A percentile compares a stretch with the other conserved stretches of the same genome.
Conservation (phyloP, 2,888 invertebrate genomes). For the Dorcus parallelipipedus region DNA sequence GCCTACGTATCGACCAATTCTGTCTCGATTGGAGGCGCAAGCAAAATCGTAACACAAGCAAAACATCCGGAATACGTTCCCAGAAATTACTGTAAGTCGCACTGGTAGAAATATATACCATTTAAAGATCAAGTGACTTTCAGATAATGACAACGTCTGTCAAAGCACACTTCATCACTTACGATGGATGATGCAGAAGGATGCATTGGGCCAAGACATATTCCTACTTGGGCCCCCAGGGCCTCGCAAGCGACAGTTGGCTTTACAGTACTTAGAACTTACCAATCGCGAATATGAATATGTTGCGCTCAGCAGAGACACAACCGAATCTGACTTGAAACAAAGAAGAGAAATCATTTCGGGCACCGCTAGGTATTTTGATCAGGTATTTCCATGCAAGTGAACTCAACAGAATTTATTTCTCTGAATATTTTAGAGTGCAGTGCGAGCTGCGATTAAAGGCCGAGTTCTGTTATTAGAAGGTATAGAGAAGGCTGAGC, state of each 20-base stretch:
- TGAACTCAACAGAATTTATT: slow-evolving; percentile 7
- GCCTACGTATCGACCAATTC: slow-evolving; percentile 51
- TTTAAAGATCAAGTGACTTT: slow-evolving; percentile 20
- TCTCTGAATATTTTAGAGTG: slow-evolving; percentile 60
- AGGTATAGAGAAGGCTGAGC: slow-evolving; percentile 95
- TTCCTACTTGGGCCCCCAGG: slow-evolving; percentile 93
- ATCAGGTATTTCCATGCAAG: slow-evolving; percentile 63
- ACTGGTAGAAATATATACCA: slow-evolving; percentile 6
- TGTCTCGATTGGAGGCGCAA: slow-evolving; percentile 73
- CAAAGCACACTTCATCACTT: slow-evolving; percentile 78
- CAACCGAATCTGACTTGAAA: slow-evolving; percentile 95
- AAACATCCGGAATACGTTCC: slow-evolving; percentile 82
- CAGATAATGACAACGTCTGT: slow-evolving; percentile 58
- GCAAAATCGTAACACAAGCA: slow-evolving; percentile 61
- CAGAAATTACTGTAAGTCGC: slow-evolving; percentile 69
- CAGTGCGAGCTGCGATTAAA: slow-evolving; percentile 86
- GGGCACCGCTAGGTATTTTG: slow-evolving; percentile 88
- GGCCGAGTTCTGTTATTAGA: slow-evolving; percentile 88
- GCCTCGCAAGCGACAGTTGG: slow-evolving; percentile 73
- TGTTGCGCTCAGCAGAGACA: slow-evolving; percentile 89
- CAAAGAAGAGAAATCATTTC: slow-evolving; percentile 87
- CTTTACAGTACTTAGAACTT: slow-evolving; percentile 84
- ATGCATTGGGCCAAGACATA: slow-evolving; percentile 88
- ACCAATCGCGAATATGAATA: slow-evolving; percentile 90
- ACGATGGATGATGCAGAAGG: slow-evolving; percentile 96